phyloP scores from a whole-genome alignment of 2,797 vertebrate genomes.

The Triplophysa yarkandensis region DNA sequence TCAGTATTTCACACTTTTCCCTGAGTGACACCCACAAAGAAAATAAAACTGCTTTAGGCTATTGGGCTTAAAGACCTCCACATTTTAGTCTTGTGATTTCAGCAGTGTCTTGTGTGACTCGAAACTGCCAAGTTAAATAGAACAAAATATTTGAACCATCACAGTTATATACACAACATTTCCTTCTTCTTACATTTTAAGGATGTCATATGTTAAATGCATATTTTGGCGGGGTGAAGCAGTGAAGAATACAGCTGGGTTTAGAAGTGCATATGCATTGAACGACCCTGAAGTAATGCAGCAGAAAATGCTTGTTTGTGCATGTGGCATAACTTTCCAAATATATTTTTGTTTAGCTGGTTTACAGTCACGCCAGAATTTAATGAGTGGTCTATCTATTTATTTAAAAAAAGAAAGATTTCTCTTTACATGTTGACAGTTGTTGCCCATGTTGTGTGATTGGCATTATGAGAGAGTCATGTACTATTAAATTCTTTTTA shows the following conservation, averaged over 20 bases:
- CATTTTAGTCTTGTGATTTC: slow-evolving; percentile 33
- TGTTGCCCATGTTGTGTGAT: too few relatives aligned
- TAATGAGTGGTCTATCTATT: not conserved
- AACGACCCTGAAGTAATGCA: not conserved
- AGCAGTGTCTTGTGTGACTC: slow-evolving; percentile 8
- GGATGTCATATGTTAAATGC: not conserved
- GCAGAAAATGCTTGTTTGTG: not conserved
- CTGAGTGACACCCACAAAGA: slow-evolving; percentile 48
- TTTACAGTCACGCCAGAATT: too few relatives aligned
- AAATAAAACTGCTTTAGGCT: slow-evolving; percentile 25
- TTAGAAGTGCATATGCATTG: not conserved
- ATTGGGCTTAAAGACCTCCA: slow-evolving; percentile 39
- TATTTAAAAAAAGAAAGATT: too few relatives aligned
- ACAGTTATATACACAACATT: not conserved
- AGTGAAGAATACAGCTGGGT: not conserved
- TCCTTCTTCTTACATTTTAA: not conserved
- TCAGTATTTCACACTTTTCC: slow-evolving; percentile 50
- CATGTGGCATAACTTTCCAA: too few relatives aligned
- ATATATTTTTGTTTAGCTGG: too few relatives aligned
- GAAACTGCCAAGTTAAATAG: not conserved
- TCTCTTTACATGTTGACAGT: too few relatives aligned
- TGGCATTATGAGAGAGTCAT: too few relatives aligned
- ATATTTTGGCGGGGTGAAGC: not conserved
- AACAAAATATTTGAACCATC: not conserved
- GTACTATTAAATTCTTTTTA: too few relatives aligned